Evolutionary conservation across 2,113 vertebrate genomes (phyloP), one percentile per base, ranked within the genome.

Genomic region (Centropus unirufus): DNA sequence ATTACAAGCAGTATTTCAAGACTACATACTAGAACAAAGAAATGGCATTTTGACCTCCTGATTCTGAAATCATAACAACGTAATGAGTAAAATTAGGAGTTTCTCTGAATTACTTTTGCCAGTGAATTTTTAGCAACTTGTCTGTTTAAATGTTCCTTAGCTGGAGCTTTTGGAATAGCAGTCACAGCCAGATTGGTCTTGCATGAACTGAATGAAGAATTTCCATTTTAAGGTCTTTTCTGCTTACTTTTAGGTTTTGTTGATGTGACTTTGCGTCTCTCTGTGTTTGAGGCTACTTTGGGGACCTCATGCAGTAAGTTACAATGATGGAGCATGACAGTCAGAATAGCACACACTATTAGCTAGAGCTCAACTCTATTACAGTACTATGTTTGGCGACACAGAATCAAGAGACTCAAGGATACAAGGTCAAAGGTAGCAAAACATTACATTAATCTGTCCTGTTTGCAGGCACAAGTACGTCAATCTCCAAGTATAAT

Each of bases 401-500:
- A 98, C 91, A 98, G 98, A 98, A 98, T 98, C 98, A 98, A 98
- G 98, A 98, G 97, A 97, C 98, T 98, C 98, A 98, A 98, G 98
- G 98, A 98, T 98, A 98, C 95, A 97, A 98, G 98, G 98, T 98
- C 98, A 98, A 98, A 98, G 98, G 98, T 98, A 98, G 97, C 97
- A 98, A 98, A 98, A 98, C 98, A 98, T 98, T 98, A 98, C 98
- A 98, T 98, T 98, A 98, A 98, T 98, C 98, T 98, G 97, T 97
- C 98, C 97, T 98, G 97, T 97, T 98, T 96, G 95, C 89, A 96
- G 97, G 96, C 97, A 98, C 91, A 97, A 96, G 96, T 92, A 93
- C 40, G 93, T 97, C 97, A 95, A 97, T 97, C 97, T 97, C 96
- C 91, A 97, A 97, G 95, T 96, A 97, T 97, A 97, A 97, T 93